Conservation (phyloP, 1,140 invertebrate species). For the Trachymyrmex septentrionalis region DNA sequence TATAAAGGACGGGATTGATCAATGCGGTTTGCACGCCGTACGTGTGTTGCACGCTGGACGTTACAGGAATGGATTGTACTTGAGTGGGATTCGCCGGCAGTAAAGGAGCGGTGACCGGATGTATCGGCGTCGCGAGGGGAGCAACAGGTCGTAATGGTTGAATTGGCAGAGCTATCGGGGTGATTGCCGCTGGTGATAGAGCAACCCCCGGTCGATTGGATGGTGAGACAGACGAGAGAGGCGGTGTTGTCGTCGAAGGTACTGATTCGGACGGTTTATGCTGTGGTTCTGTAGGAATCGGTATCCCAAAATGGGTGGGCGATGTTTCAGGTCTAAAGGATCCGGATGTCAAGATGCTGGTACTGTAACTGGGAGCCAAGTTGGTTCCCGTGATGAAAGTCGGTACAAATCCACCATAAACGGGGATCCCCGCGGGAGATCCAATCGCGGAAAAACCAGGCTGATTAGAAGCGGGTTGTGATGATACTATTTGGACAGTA, state of each 20-base stretch:
- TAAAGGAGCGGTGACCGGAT: conserved; percentile 66
- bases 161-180: conserved; percentile 61
- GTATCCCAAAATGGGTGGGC: conserved; percentile 82
- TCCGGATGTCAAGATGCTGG: conserved; percentile 63
- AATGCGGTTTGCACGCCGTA: conserved; percentile 77
- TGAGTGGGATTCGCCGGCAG: conserved; percentile 25
- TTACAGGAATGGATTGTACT: conserved; percentile 45
- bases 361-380: conserved; percentile 75
- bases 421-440: conserved; percentile 57
- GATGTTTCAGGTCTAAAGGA: conserved; percentile 65
- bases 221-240: conserved; percentile 16
- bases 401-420: conserved; percentile 79
- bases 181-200: conserved; percentile 57
- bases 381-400: conserved; percentile 69
- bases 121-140: conserved; percentile 72
- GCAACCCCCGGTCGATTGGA: conserved; percentile 58
- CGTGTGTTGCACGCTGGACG: conserved; percentile 73
- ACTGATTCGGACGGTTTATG: conserved; percentile 41
- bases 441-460: neutral
- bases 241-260: conserved; percentile 4
- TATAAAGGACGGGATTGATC: conserved; percentile 79
- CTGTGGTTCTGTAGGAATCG: conserved; percentile 75
- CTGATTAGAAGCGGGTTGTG: conserved; percentile 51
- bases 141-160: conserved; percentile 75
- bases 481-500: conserved; percentile 50